Base-by-base conservation (phyloP, 2,113 vertebrate species). In the Macaca fascicularis region DNA sequence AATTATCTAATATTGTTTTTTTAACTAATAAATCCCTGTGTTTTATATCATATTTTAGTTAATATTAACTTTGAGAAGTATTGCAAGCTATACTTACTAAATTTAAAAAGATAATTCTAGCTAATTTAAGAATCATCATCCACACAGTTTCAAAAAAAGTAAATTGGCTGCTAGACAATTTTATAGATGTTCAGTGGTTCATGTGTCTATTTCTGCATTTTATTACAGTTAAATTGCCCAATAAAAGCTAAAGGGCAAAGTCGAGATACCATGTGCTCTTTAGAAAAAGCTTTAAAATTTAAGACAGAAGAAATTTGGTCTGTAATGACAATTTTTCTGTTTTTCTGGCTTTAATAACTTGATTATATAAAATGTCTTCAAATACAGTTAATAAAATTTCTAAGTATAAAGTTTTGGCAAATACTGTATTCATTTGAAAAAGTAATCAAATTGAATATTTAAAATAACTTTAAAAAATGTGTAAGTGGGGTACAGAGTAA, bases 61-160 rank as follows among this genome's bases (percentile, higher is more conserved):
- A 79, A 96, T 94, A 72, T 78, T 81, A 93, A 45, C 22, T 59
- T 85, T 38, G 32, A 82, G 96, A 79, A 79, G 91, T 89, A 82
- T 70, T 64, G 69, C 45, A 95, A 90, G 85, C 75, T 91, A 83
- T 61, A 70, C 23, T 86, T 91, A 50, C 35, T 91, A 95, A 94
- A 85, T 45, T 95, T 90, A 48, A 8, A 3, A 92, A 19, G 69
- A 70, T 76, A 92, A 95, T 52, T 97, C n/a, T 89, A 93, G n/a
- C 16, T 64, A 79, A 79, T 95, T 90, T 85, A 94, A 92, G 38
- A 95, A 59, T 14, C 12, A 78, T 38, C 43, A 83, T 64, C 27
- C 27, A 76, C 5, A 59, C 84, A 74, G 32, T 61, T 96, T 76
- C 19, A 79, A 88, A 25, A 92, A 78, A 75, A 94, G 64, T 20